Conservation (phyloP, 2,113 vertebrate genomes). For the Nymphicus hollandicus region DNA sequence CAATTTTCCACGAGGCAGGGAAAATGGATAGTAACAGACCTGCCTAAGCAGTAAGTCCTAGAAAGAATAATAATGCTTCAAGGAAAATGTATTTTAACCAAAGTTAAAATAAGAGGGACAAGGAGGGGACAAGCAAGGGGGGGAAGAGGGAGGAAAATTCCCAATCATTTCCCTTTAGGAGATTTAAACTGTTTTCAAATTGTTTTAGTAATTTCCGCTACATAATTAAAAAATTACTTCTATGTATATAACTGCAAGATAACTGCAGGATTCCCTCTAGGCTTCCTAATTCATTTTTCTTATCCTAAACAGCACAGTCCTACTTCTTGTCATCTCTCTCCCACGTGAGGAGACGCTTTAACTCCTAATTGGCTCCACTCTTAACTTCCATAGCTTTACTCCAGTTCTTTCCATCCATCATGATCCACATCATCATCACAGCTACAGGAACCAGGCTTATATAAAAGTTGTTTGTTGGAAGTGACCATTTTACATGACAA, state of each 20-base stretch:
- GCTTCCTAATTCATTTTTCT: background rate
- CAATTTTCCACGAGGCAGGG: background rate
- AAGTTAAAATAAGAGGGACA: background rate
- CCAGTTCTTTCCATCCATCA: background rate
- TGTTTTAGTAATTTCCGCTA: background rate
- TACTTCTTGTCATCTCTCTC: background rate
- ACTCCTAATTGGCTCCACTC: background rate
- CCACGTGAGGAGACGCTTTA: background rate
- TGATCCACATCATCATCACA: background rate
- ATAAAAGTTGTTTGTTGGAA: background rate
- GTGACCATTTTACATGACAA: background rate
- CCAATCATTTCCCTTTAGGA: background rate
- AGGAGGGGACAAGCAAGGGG: too few species aligned
- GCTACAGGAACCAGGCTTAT: background rate
- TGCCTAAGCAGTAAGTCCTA: background rate
- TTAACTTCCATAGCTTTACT: background rate
- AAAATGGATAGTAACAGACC: background rate
- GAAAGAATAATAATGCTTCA: background rate
- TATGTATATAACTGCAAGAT: background rate
- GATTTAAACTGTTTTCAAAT: background rate
- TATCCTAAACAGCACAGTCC: background rate
- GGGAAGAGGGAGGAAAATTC: background rate
- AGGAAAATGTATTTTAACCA: background rate
- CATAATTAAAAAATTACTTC: background rate
- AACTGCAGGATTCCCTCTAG: background rate